Evolutionary conservation across 2,797 vertebrate species (phyloP).

Genomic region (Gymnocypris eckloni): DNA sequence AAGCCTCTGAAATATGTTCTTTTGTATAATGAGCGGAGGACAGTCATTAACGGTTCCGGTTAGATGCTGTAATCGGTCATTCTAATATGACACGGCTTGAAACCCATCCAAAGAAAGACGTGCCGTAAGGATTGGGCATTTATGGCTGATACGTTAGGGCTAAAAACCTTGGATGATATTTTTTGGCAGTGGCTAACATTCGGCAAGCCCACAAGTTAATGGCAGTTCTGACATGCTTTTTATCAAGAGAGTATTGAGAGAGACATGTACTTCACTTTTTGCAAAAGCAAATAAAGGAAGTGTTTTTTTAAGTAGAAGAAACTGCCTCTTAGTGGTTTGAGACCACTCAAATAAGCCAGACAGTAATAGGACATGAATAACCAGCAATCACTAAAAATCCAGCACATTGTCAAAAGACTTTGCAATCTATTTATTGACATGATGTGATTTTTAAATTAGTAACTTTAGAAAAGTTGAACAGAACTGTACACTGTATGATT

Average conservation of each 20-base stretch:
- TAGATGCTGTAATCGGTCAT: background rate
- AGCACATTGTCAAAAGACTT: background rate
- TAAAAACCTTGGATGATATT: background rate
- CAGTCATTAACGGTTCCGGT: slow-evolving; percentile 3
- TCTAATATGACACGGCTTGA: slow-evolving; percentile 4
- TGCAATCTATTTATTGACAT: slow-evolving; percentile 17
- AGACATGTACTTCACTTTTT: background rate
- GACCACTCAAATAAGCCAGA: background rate
- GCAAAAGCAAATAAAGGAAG: background rate
- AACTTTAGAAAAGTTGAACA: background rate
- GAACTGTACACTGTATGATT: background rate
- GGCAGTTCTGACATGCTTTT: background rate
- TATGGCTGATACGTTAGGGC: background rate
- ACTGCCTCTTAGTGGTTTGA: background rate
- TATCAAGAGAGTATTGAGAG: background rate
- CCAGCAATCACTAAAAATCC: background rate
- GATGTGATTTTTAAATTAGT: background rate
- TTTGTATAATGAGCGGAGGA: background rate
- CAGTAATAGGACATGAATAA: background rate
- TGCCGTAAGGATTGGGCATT: background rate
- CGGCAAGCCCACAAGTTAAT: background rate
- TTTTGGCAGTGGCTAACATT: background rate
- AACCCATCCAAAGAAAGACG: background rate
- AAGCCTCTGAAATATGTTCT: slow-evolving; percentile 26
- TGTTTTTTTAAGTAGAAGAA: background rate